Base-by-base conservation (phyloP, 2,113 vertebrate species). In the Lanius collurio region DNA sequence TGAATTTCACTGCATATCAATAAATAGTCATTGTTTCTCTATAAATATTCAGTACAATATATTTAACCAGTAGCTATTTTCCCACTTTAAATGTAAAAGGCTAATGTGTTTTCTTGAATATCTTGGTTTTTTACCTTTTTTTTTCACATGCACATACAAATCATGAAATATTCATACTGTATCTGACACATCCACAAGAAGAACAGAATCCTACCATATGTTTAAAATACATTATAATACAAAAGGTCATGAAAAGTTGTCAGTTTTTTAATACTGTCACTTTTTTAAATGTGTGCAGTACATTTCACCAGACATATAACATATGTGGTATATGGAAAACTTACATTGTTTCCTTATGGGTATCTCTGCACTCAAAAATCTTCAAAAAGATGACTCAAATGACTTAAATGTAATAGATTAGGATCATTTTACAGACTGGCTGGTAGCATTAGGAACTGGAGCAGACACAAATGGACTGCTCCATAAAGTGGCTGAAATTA, bases 331-430 rank as follows among this genome's bases (percentile, higher is more conserved):
- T 96, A 96, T 76, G 76, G 95, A 97, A 98, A 97, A 97, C 90
- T 92, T 96, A 97, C 95, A 98, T 98, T 98, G 95, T 96, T 98
- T 98, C 97, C 97, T 89, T 97, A 98, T 97, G 97, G 95, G 69
- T 76, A 69, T 96, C 92, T 67, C 41, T 44, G 21, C 81, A 87
- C 90, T 93, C 70, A 86, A 92, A 88, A 91, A 59, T 95, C 93
- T 98, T 98, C 97, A 97, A 97, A 98, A 97, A 97, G 97, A 97
- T 97, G 93, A 96, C 96, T 97, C 91, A 95, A 98, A 97, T 97
- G 97, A 96, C 96, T 97, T 94, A 96, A 97, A 95, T 15, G 65
- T 94, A 96, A 96, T 94, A 98, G 97, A 97, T 98, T 96, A 95
- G 94, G 95, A 97, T 97, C 97, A 86, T 92, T 97, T 98, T 98